phyloP scores from a whole-genome alignment of 1,140 invertebrate species.

The Brachionus koreanus region DNA sequence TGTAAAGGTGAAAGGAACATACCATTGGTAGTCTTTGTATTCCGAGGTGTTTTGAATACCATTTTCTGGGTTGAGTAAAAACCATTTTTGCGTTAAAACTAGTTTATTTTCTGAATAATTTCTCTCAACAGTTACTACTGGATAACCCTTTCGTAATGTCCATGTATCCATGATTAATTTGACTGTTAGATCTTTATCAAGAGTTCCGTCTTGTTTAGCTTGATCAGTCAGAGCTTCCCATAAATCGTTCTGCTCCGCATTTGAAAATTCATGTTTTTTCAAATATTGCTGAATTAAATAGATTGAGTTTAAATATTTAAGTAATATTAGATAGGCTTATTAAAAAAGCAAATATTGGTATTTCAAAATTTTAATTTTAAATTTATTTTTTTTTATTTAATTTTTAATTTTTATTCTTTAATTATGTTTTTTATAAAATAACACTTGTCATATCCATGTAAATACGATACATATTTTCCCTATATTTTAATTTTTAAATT shows the following conservation, averaged over 20 bases:
- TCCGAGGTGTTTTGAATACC: background rate
- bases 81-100: conserved; percentile 67
- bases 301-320: background rate
- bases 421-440: too few species aligned
- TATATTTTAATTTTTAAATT: too few species aligned
- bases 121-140: conserved; percentile 47
- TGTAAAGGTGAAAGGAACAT: conserved; percentile 47
- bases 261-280: conserved; percentile 51
- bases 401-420: too few species aligned
- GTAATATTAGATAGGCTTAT: background rate
- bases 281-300: conserved; percentile 48
- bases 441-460: too few species aligned
- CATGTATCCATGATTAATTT: conserved; percentile 58
- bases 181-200: conserved; percentile 66
- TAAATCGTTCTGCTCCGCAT: conserved; percentile 54
- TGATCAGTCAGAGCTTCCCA: conserved; percentile 63
- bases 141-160: conserved; percentile 55
- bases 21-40: conserved; percentile 46
- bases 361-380: too few species aligned
- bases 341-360: too few species aligned
- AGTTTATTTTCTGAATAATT: conserved; percentile 61
- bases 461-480: too few species aligned
- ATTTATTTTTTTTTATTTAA: too few species aligned
- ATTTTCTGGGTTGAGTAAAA: conserved; percentile 46
- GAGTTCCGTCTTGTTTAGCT: conserved; percentile 51